Conservation (phyloP, 2,888 invertebrate genomes). For the Branchellion lobata region DNA sequence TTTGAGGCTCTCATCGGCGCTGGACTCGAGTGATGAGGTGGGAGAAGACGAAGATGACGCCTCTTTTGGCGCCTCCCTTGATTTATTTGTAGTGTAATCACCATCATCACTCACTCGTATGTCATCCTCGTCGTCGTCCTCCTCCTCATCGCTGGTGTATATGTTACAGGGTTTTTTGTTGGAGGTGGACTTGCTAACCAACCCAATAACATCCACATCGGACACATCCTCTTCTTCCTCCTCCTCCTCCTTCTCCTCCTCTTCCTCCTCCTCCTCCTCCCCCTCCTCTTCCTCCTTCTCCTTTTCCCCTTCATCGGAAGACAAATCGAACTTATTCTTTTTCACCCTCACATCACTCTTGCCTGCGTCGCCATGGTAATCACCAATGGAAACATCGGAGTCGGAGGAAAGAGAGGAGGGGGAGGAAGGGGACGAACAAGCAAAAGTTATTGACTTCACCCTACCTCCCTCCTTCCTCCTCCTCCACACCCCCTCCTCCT, state of each 20-base stretch:
- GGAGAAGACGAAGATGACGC: not conserved
- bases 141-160: conserved; percentile 36
- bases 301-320: not conserved
- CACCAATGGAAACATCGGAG: not conserved
- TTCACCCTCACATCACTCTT: not conserved
- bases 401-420: not conserved
- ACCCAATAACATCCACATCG: conserved; percentile 27
- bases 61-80: not conserved
- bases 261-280: not conserved
- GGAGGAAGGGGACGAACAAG: not conserved
- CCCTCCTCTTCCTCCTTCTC: not conserved
- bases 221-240: not conserved
- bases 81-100: not conserved
- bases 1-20: not conserved
- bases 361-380: not conserved
- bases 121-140: not conserved
- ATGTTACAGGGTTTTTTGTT: not conserved
- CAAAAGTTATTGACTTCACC: not conserved
- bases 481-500: not conserved
- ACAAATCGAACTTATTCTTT: not conserved
- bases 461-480: not conserved
- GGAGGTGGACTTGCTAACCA: not conserved
- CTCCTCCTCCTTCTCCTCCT: not conserved
- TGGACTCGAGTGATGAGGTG: not conserved
- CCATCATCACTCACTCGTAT: not conserved